Evolutionary conservation across 2,888 invertebrate genomes (phyloP), one percentile per base, ranked within the genome.

Genomic region (Eulithis prunata): DNA sequence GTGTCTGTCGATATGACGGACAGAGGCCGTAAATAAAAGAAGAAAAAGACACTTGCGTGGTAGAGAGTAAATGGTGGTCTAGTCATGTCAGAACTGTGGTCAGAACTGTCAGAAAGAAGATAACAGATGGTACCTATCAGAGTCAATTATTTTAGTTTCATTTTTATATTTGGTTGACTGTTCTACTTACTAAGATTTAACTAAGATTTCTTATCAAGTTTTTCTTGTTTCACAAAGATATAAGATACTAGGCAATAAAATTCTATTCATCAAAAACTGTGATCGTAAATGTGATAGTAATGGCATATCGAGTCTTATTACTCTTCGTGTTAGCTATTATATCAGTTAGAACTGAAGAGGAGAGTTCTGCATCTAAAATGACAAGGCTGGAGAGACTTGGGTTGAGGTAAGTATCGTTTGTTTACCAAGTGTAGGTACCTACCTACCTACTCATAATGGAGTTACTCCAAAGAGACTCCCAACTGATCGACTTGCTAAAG

Each of bases 361-460:
- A 90, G 63, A 73, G 80, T 64, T 75, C 74, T 64, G 66, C 78
- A 52, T 74, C 82, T 57, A 83, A 87, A 71, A 96, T 96, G 95
- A 94, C 95, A 45, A 94, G 91, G 78, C 91, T 94, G 77, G 96
- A 96, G 81, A 93, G 95, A 71, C 90, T 94, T 62, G 91, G 92
- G 71, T 89, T 96, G 75, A 95, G 95, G 96, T 96, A 90, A 89
- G 86, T 83, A 14, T 36, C 49, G 13, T 49, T 21, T 49, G 49
- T 49, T 49, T 49, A 49, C 21, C 21, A 21, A 6, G 10, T 21
- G 41, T 41, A 21, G 21, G 21, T 21, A 21, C 21, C 21, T 21
- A 21, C 21, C 21, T 21, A 21, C 21, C 21, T 21, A 21, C 21
- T 21, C 21, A 2, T 21, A 32, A 4, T 32, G 32, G 0, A 32